A percentile compares a stretch with the other conserved stretches of the same genome.
These are phyloP conservation scores for Distichodus sexfasciatus DNA, from an alignment of 2,797 vertebrate species.

Conservation along the genomic window DNA sequence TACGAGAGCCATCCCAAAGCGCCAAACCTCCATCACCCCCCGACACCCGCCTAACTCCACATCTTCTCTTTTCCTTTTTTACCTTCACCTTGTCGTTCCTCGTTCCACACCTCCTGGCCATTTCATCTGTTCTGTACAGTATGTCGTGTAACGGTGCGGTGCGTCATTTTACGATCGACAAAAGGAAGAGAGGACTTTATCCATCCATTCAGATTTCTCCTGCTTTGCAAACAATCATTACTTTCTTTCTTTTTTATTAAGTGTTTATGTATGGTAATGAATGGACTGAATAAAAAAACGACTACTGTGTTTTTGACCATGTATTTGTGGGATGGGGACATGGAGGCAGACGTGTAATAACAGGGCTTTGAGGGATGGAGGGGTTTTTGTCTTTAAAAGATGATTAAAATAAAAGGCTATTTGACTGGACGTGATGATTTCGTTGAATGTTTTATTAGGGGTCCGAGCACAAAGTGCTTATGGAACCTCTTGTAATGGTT, in stretches of 20 bases:
- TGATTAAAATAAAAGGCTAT: constrained; percentile 70
- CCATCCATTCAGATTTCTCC: constrained; percentile 54
- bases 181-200: constrained; percentile 62
- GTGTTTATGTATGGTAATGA: constrained; percentile 69
- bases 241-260: constrained; percentile 53
- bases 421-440: constrained; percentile 37
- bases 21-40: constrained; percentile 32
- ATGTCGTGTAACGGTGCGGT: constrained; percentile 34
- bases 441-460: not conserved
- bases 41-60: constrained; percentile 47
- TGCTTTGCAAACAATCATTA: constrained; percentile 23
- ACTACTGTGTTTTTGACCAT: constrained; percentile 75
- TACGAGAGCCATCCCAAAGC: constrained; percentile 54
- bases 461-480: too few relatives aligned
- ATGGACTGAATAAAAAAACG: constrained; percentile 65
- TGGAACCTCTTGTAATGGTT: too few relatives aligned
- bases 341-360: constrained; percentile 42
- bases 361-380: constrained; percentile 57
- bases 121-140: constrained; percentile 48
- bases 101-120: constrained; percentile 49
- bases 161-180: constrained; percentile 52
- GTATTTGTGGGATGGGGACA: constrained; percentile 64
- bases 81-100: constrained; percentile 42
- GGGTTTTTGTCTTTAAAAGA: constrained; percentile 60
- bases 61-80: too few relatives aligned